Base-by-base conservation (phyloP, 2,113 vertebrate species). In the Platysternon megacephalum region DNA sequence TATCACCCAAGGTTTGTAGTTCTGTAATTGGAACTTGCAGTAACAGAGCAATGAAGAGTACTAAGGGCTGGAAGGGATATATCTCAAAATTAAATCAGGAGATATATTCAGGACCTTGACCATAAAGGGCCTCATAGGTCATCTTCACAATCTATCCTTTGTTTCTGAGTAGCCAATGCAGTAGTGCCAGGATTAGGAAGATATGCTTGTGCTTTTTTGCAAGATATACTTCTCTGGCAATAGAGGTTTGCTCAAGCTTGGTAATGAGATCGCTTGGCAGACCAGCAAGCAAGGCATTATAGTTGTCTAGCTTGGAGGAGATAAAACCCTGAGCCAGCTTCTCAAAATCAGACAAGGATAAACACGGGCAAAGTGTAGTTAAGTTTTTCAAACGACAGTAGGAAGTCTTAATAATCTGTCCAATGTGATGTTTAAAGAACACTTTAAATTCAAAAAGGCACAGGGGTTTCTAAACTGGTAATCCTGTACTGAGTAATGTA, bases 71-170 rank as follows among this genome's bases (percentile, higher is more conserved):
- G 80, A 97, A 97, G 74, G 84, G 79, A 93, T 86, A 87, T 83
- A 94, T 95, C 95, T 97, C 89, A 96, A 97, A 97, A 96, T 94
- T 97, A 95, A 97, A 95, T 93, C 89, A 95, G 52, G 72, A 96
- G 94, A 97, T 93, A 88, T 91, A 92, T 95, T 97, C 79, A 96
- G 61, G 85, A 97, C 79, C 78, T 86, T 90, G 87, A 95, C 93
- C 94, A 95, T 21, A 21, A 94, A 72, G 17, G 44, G 80, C 52
- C 49, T 94, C 79, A 91, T 48, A 87, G 94, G 95, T 97, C 96
- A 97, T 81, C 51, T 91, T 68, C 44, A 83, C 35, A 88, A 93
- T 94, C 88, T 89, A 56, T 83, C 91, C 82, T 95, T 96, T 93
- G 87, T 97, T 95, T 92, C 91, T 91, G 52, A 93, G 95, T 92